Conservation (phyloP, 2,888 invertebrate species). For the Aricia artaxerxes region DNA sequence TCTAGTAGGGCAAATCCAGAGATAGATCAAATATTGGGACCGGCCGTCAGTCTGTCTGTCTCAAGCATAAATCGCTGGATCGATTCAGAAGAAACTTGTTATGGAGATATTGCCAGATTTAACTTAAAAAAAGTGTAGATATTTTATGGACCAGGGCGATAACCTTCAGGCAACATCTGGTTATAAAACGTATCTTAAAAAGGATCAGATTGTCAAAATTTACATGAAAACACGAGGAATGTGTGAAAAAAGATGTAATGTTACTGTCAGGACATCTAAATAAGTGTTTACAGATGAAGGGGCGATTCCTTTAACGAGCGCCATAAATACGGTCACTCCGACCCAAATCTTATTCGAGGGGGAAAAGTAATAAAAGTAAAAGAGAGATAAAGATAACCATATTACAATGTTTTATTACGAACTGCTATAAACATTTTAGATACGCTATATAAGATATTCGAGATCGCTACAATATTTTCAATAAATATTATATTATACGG, state of each 20-base stretch:
- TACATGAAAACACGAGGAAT: neutral
- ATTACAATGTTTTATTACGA: constrained; percentile 30
- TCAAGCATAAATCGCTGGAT: no score
- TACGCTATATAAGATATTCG: constrained; percentile 22
- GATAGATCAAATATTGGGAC: no score
- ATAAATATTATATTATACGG: constrained; percentile 20
- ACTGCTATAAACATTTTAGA: constrained; percentile 25
- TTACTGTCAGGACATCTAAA: constrained; percentile 24
- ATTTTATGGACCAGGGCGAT: no score
- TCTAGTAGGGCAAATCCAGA: no score
- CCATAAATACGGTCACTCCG: constrained; percentile 25
- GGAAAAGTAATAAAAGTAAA: constrained; percentile 30
- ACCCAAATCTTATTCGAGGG: constrained; percentile 31
- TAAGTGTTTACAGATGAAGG: constrained; percentile 30
- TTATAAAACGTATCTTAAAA: no score
- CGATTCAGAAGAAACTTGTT: no score
- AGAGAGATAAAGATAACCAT: constrained; percentile 30
- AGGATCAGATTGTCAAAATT: no score
- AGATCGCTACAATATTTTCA: constrained; percentile 25
- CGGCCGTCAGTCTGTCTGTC: no score
- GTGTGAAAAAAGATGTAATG: constrained; percentile 18
- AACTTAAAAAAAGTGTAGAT: no score
- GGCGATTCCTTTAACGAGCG: constrained; percentile 25
- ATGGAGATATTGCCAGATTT: no score
- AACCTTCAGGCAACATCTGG: no score